phyloP scores from a whole-genome alignment of 2,888 invertebrate genomes.

The Philopedon plagiatum region DNA sequence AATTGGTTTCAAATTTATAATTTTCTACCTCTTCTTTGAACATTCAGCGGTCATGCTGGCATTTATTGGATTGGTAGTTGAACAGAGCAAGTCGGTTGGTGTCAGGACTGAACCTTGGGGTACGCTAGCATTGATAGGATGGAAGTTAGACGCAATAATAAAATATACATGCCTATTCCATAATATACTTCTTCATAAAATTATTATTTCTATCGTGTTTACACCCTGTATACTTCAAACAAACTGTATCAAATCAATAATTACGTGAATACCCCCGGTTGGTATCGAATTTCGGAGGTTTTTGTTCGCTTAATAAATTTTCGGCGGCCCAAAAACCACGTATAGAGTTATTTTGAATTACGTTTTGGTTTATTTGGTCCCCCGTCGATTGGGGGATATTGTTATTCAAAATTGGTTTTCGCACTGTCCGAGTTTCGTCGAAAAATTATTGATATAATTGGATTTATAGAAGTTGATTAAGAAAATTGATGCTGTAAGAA shows the following conservation, averaged over 20 bases:
- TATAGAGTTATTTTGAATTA: conserved; percentile 8
- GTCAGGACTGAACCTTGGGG: too few species aligned
- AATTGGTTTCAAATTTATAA: too few species aligned
- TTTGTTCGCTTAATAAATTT: conserved; percentile 8
- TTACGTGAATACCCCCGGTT: not conserved
- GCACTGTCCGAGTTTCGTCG: conserved; percentile 14
- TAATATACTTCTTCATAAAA: too few species aligned
- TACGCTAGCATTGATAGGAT: too few species aligned
- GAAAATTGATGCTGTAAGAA: too few species aligned
- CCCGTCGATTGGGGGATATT: conserved; percentile 9
- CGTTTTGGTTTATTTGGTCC: conserved; percentile 5
- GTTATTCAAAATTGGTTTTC: conserved; percentile 28
- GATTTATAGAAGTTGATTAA: conserved; percentile 14
- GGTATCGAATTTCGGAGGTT: conserved; percentile 6
- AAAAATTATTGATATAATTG: conserved; percentile 14
- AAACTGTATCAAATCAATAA: conserved; percentile 18
- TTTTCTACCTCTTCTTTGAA: too few species aligned
- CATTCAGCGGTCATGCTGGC: too few species aligned
- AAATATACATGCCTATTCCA: too few species aligned
- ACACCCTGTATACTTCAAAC: not conserved
- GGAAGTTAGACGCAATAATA: too few species aligned
- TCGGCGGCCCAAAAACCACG: not conserved
- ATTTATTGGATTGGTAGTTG: too few species aligned
- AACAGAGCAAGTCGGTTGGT: too few species aligned
- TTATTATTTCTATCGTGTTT: too few species aligned